Conservation (phyloP, 2,888 invertebrate species). For the Ashinkailepas kermadecensis region DNA sequence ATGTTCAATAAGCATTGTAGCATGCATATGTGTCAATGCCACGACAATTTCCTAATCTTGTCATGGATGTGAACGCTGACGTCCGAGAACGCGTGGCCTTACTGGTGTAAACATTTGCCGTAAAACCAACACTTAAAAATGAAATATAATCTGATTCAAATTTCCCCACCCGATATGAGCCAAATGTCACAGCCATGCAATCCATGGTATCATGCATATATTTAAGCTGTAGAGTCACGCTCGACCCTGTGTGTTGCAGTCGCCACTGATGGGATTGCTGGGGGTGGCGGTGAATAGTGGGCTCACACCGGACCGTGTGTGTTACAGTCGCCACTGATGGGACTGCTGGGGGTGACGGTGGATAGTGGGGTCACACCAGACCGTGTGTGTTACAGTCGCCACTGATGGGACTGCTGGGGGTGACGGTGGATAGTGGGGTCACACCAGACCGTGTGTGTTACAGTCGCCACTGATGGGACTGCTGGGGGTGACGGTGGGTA, state of each 20-base stretch:
- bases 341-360: background rate
- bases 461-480: slow-evolving; percentile 1
- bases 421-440: background rate
- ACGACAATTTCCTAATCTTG: too few relatives aligned
- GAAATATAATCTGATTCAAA: too few relatives aligned
- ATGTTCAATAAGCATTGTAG: too few relatives aligned
- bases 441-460: background rate
- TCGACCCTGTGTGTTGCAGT: background rate
- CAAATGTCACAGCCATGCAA: too few relatives aligned
- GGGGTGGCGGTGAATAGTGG: background rate
- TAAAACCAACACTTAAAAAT: too few relatives aligned
- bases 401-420: background rate
- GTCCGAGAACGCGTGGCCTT: too few relatives aligned
- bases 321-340: background rate
- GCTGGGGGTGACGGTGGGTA: background rate
- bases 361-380: background rate
- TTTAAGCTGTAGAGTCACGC: background rate
- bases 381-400: background rate
- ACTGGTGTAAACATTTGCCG: too few relatives aligned
- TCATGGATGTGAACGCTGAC: too few relatives aligned
- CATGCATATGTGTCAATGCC: too few relatives aligned
- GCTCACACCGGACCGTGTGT: background rate
- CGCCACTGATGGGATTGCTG: background rate
- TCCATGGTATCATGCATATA: too few relatives aligned
- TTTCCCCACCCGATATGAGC: too few relatives aligned